Percentiles rank a stretch among this genome's conserved stretches.
Evolutionary conservation across 2,113 vertebrate species (phyloP).

Genomic region (Gavia stellata): DNA sequence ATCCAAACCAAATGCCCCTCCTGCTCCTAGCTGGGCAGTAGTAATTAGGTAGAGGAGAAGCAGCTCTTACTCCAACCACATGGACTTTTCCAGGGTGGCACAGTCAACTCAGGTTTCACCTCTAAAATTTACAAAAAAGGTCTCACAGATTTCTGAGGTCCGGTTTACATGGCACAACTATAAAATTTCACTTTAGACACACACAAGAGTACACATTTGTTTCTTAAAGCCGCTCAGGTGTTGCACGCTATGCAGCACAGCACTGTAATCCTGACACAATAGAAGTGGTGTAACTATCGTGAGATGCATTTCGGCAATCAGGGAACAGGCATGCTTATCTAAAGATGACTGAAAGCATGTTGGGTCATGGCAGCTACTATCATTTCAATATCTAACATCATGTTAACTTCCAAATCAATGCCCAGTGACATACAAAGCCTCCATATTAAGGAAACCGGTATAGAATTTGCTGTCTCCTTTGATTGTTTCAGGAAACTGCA

Average conservation of each 20-base stretch:
- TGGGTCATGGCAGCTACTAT: not conserved
- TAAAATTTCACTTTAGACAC: not conserved
- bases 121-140: not conserved
- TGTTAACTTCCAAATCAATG: not conserved
- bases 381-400: not conserved
- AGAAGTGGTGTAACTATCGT: not conserved
- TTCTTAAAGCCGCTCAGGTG: not conserved
- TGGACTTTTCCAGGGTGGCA: not conserved
- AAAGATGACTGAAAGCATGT: not conserved
- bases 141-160: not conserved
- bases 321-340: not conserved
- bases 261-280: not conserved
- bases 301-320: not conserved
- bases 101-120: not conserved
- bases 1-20: not conserved
- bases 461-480: not conserved
- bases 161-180: not conserved
- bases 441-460: not conserved
- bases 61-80: not conserved
- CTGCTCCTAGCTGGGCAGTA: not conserved
- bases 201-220: not conserved
- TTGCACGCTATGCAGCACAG: not conserved
- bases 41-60: not conserved
- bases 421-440: not conserved
- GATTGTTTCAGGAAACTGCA: not conserved